A percentile compares a stretch with the other conserved stretches of the same genome.
These are phyloP conservation scores for Chelonia mydas DNA, from an alignment of 2,797 vertebrate genomes.

Conservation along the genomic window DNA sequence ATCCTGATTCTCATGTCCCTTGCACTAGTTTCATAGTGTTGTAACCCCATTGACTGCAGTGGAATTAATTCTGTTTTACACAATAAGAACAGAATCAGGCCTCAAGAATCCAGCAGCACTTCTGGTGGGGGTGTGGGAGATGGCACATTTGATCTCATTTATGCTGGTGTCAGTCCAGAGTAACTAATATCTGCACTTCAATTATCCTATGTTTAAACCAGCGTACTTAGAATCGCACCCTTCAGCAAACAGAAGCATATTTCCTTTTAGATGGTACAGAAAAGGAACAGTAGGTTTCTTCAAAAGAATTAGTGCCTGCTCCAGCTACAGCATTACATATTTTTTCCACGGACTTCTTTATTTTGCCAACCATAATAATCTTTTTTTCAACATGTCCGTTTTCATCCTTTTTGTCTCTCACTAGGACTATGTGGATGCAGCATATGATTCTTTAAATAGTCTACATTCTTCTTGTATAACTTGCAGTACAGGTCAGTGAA, in stretches of 20 bases:
- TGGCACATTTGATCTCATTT: neutral
- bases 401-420: neutral
- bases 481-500: constrained; percentile 10
- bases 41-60: neutral
- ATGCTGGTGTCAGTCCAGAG: neutral
- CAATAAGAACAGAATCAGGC: neutral
- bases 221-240: neutral
- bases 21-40: neutral
- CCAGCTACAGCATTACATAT: rapidly evolving
- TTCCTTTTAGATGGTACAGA: neutral
- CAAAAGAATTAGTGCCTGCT: neutral
- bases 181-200: neutral
- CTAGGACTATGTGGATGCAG: constrained; percentile 17
- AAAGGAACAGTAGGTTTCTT: neutral
- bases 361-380: neutral
- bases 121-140: neutral
- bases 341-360: neutral
- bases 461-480: constrained; percentile 13
- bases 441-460: constrained; percentile 37
- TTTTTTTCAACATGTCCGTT: neutral
- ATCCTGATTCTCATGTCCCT: neutral
- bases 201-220: rapidly evolving
- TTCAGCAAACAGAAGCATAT: neutral
- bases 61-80: neutral
- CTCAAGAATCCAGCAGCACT: neutral